These are phyloP conservation scores for Oikopleura dioica DNA, from an alignment of 23 tunicate species.

Conservation along the genomic window DNA sequence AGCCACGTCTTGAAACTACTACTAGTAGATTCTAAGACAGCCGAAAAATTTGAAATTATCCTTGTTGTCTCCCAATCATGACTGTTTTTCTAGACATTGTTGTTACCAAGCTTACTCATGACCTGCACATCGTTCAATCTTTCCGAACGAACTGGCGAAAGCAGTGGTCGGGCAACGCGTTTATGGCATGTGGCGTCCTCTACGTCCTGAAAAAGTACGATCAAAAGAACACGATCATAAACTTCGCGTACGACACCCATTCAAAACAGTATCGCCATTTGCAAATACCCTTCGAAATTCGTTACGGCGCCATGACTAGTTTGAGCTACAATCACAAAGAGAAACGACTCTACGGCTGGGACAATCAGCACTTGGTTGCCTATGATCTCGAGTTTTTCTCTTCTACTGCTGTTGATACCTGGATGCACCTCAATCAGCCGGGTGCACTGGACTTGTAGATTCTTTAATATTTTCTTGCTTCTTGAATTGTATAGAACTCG, in stretches of 20 bases:
- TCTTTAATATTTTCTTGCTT: too few species aligned
- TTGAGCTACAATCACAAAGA: conserved; percentile 40
- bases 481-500: too few species aligned
- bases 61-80: too few species aligned
- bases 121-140: conserved; percentile 39
- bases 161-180: conserved; percentile 94
- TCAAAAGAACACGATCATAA: conserved; percentile 29
- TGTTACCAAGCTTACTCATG: conserved; percentile 33
- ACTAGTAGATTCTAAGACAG: too few species aligned
- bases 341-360: conserved; percentile 67
- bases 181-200: conserved; percentile 69
- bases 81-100: conserved; percentile 76
- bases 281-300: not conserved
- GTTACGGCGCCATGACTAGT: conserved; percentile 80
- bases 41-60: too few species aligned
- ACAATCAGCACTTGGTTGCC: conserved; percentile 46
- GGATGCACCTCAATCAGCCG: not conserved
- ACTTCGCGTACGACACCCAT: conserved; percentile 49
- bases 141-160: conserved; percentile 89
- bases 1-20: too few species aligned
- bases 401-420: not conserved
- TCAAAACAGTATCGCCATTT: conserved; percentile 38
- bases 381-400: conserved; percentile 22
- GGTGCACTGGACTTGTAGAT: not conserved
- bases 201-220: conserved; percentile 83